These are phyloP conservation scores for Mixornis gularis DNA, from an alignment of 2,113 vertebrate genomes.

Conservation along the genomic window DNA sequence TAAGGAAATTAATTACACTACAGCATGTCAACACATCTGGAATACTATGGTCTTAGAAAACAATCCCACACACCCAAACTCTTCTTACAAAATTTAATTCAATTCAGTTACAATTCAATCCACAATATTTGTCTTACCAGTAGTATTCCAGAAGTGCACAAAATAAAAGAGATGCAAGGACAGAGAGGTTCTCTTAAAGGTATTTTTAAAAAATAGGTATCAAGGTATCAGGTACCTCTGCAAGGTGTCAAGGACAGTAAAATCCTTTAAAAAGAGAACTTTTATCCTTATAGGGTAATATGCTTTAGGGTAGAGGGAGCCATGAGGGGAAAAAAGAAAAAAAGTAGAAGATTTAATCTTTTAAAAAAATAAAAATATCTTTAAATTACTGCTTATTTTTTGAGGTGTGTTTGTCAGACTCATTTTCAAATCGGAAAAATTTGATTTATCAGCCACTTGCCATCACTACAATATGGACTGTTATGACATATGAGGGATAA, in stretches of 20 bases:
- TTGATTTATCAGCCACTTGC: not conserved
- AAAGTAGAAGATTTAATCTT: not conserved
- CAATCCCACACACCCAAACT: rapidly evolving
- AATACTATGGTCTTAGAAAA: not conserved
- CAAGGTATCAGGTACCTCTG: not conserved
- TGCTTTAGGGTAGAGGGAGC: not conserved
- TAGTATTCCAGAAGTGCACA: not conserved
- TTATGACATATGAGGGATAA: not conserved
- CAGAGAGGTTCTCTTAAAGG: rapidly evolving
- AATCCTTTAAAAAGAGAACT: not conserved
- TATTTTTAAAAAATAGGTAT: not conserved
- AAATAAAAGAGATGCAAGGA: not conserved
- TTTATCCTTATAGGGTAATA: not conserved
- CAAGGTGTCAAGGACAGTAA: not conserved
- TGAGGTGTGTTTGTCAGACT: not conserved
- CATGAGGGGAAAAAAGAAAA: not conserved
- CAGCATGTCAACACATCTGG: not conserved
- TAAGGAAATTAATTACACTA: not conserved
- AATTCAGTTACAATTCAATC: not conserved
- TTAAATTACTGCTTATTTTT: not conserved
- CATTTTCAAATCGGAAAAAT: not conserved
- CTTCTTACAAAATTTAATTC: not conserved
- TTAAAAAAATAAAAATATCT: not conserved
- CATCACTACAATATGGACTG: not conserved
- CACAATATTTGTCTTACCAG: not conserved